phyloP scores from a whole-genome alignment of 2,113 vertebrate genomes.

The Cheilinus undulatus region DNA sequence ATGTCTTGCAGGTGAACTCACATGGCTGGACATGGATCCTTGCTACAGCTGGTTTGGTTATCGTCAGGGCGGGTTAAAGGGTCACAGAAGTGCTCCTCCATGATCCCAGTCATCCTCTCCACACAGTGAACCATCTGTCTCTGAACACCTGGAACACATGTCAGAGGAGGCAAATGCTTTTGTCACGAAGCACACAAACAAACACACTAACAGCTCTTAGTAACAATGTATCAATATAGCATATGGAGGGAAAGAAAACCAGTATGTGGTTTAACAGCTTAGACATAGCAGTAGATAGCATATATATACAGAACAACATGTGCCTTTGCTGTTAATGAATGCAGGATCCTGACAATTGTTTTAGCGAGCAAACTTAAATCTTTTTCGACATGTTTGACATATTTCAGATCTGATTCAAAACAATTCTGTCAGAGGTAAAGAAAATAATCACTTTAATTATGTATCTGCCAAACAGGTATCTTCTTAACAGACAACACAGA shows the following conservation, averaged over 20 bases:
- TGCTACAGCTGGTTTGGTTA: constrained; percentile 85
- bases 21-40: constrained; percentile 90
- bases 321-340: background rate
- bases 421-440: too few species aligned
- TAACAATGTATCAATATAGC: too few species aligned
- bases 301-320: background rate
- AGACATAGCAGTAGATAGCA: background rate
- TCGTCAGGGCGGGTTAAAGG: constrained; percentile 84
- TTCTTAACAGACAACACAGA: background rate
- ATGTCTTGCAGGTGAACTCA: constrained; percentile 55
- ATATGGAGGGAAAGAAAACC: too few species aligned
- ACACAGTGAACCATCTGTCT: constrained; percentile 88
- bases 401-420: too few species aligned
- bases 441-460: too few species aligned
- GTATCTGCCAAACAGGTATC: background rate
- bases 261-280: background rate
- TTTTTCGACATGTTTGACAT: too few species aligned
- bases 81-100: constrained; percentile 89
- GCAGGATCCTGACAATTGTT: too few species aligned
- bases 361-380: too few species aligned
- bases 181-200: background rate
- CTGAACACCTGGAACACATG: constrained; percentile 86
- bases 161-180: background rate
- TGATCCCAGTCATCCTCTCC: constrained; percentile 86
- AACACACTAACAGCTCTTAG: too few species aligned